phyloP scores from a whole-genome alignment of 2,888 invertebrate genomes.

The Pomacea canaliculata region DNA sequence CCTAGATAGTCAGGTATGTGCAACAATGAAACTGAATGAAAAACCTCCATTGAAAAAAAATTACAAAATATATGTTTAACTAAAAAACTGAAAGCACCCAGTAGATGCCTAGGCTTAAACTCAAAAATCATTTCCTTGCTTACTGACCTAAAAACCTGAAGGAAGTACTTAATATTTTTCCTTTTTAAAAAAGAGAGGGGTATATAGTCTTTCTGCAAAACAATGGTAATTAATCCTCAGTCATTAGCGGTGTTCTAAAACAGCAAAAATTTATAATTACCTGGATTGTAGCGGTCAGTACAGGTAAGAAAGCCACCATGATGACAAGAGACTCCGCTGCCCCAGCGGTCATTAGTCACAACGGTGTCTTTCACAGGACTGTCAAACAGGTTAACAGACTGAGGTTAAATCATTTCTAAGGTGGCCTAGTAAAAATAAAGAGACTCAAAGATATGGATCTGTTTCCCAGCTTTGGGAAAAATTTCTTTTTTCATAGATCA shows the following conservation, averaged over 20 bases:
- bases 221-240: not conserved
- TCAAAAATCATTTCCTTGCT: no score
- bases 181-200: no score
- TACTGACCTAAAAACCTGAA: no score
- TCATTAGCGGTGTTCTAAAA: no score
- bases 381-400: conserved; percentile 32
- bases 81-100: no score
- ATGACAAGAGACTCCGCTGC: conserved; percentile 80
- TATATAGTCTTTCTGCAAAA: not conserved
- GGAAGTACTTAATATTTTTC: no score
- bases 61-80: no score
- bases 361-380: conserved; percentile 83
- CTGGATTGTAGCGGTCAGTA: conserved; percentile 84
- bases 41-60: no score
- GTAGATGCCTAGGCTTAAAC: no score
- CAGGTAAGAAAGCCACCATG: conserved; percentile 93
- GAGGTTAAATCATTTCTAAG: no score
- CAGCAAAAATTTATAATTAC: conserved; percentile 65
- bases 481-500: not conserved
- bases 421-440: not conserved
- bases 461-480: not conserved
- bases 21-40: no score
- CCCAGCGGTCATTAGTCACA: conserved; percentile 96
- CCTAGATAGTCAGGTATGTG: no score
- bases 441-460: not conserved